Base-by-base conservation (phyloP, 2,888 invertebrate species). In the Mimachlamys varia region DNA sequence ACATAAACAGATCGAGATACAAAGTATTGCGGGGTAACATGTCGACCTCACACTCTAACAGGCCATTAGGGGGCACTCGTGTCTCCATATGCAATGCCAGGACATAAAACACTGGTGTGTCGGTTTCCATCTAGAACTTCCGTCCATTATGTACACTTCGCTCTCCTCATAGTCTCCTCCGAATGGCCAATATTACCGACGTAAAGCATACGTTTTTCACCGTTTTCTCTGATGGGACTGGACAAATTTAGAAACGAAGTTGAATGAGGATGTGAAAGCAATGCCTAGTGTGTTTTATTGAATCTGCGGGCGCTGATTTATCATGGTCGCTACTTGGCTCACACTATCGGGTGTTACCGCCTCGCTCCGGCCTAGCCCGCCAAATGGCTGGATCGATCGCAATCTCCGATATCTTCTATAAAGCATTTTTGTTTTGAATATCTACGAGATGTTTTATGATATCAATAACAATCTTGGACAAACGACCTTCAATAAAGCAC, bases 201-300 rank as follows among this genome's bases (percentile, higher is more conserved):
- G 76, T 33, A 76, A 33, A 76, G 15, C 76, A 76, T 76, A 76
- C 33, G 27, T 76, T 76, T 33, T 76, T 12, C 76, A 76, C 76
- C 76, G 33, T 76, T 44, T 44, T 76, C 22, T 76, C 76, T 76
- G 76, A 76, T 76, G 33, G 76, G 27, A 76, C 27, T 76, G 76
- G 76, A 76, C 76, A 76, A 76, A 76, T 76, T 76, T 76, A 76
- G 76, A 76, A 76, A 76, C 27, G 76, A 76, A 76, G 76, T 76
- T 76, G 76, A 76, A 76, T 76, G 76, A 76, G 33, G 76, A 76
- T 13, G 76, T 76, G 76, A 33, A 33, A 76, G 33, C 33, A 76
- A 76, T 33, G 27, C 33, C 27, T 76, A 12, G 33, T 27, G 2
- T 76, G 76, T 76, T 76, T 76, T 76, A 76, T 76, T 76, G 76